Conservation (phyloP, 2,113 vertebrate species). For the Burhinus bistriatus region DNA sequence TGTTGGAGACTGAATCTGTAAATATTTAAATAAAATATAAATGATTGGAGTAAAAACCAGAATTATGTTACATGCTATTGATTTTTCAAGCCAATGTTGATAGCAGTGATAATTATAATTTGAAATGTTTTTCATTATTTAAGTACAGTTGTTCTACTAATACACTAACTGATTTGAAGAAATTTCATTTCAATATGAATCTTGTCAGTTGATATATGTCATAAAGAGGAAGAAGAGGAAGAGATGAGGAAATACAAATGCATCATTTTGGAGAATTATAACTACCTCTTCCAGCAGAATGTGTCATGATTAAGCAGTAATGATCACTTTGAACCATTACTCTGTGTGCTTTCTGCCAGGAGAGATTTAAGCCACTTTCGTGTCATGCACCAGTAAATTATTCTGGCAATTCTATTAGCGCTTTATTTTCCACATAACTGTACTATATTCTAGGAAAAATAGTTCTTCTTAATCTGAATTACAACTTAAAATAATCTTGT, state of each 20-base stretch:
- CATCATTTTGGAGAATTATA: constrained; percentile 34
- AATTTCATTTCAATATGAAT: background rate
- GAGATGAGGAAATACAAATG: constrained; percentile 30
- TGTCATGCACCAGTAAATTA: background rate
- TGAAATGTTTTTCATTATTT: constrained; percentile 14
- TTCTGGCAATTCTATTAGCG: background rate
- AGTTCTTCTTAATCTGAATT: constrained; percentile 1
- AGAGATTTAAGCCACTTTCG: constrained; percentile 44
- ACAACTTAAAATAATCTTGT: background rate
- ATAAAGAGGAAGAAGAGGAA: constrained; percentile 4
- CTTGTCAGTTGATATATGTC: constrained; percentile 9
- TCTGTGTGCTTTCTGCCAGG: constrained; percentile 11
- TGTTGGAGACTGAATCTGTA: background rate
- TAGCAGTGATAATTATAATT: background rate
- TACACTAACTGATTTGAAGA: background rate
- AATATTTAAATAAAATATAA: background rate
- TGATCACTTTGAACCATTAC: constrained; percentile 26
- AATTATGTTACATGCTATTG: background rate
- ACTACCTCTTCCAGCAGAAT: background rate
- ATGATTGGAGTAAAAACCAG: background rate
- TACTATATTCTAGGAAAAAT: background rate
- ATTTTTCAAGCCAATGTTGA: background rate
- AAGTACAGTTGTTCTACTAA: background rate
- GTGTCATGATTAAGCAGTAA: constrained; percentile 20
- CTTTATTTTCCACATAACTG: background rate